These are phyloP conservation scores for Vulpes vulpes DNA, from an alignment of 2,113 vertebrate species.

Conservation along the genomic window DNA sequence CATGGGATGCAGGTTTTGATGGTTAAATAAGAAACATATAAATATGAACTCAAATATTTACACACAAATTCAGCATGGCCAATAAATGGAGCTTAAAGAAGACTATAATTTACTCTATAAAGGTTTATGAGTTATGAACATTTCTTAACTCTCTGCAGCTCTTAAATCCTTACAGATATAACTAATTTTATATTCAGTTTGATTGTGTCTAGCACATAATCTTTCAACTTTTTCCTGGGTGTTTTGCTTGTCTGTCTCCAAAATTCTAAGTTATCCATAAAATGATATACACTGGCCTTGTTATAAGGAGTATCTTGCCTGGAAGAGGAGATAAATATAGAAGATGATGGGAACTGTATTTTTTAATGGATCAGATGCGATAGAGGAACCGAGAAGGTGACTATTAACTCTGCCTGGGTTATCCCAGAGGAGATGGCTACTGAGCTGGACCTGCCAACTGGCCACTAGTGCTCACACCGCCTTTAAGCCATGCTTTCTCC, in stretches of 20 bases:
- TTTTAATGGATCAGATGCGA: background rate
- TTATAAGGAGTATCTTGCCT: background rate
- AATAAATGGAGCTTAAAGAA: background rate
- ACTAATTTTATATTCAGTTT: background rate
- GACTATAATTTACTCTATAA: background rate
- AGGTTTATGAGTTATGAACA: background rate
- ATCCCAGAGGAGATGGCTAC: background rate
- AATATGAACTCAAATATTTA: background rate
- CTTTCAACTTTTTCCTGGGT: background rate
- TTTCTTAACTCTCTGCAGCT: background rate
- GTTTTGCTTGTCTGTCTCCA: background rate
- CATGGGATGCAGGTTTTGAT: background rate
- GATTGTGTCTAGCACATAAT: background rate
- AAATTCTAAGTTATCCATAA: background rate
- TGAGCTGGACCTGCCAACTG: background rate
- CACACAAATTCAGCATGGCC: background rate
- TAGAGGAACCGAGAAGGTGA: background rate
- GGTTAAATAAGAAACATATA: background rate
- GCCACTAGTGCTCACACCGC: background rate
- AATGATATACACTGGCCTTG: background rate
- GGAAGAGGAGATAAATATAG: background rate
- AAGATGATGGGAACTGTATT: background rate
- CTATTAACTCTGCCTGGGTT: background rate
- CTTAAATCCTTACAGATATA: background rate
- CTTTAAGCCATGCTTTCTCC: background rate